phyloP scores from a whole-genome alignment of 2,888 invertebrate species.

The Dioctria rufipes region DNA sequence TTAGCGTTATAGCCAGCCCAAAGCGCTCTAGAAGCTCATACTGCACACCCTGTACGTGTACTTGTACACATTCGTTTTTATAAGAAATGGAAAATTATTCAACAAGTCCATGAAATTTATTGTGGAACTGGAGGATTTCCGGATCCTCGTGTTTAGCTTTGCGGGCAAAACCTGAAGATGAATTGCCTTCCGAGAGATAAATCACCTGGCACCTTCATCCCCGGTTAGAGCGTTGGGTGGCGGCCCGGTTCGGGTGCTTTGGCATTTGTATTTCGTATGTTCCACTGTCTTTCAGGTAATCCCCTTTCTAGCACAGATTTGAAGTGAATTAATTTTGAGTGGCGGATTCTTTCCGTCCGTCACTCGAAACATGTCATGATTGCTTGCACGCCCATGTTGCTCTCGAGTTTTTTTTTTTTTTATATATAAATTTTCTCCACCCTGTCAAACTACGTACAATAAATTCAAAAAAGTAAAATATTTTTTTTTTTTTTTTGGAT shows the following conservation, averaged over 20 bases:
- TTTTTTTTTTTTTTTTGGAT: not conserved
- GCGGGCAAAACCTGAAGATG: constrained; percentile 58
- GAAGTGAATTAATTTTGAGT: constrained; percentile 46
- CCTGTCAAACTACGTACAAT: not conserved
- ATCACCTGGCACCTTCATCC: constrained; percentile 55
- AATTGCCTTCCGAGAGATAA: constrained; percentile 57
- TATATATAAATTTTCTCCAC: not conserved
- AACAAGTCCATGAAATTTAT: constrained; percentile 59
- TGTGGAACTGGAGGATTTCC: constrained; percentile 57
- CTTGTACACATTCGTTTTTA: constrained; percentile 26
- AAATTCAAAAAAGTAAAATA: not conserved
- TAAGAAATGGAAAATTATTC: constrained; percentile 57
- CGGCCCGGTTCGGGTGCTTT: not conserved
- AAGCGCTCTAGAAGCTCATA: not conserved
- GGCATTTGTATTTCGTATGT: not conserved
- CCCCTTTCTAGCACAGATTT: constrained; percentile 45
- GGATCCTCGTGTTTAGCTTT: constrained; percentile 57
- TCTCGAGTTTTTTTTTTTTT: constrained; percentile 2
- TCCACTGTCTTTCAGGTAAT: constrained; percentile 42
- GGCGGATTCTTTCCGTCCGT: constrained; percentile 37
- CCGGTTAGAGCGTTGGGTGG: not conserved
- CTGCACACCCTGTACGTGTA: not conserved
- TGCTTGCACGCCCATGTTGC: constrained; percentile 6
- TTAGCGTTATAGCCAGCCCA: not conserved
- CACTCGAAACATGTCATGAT: not conserved